A percentile compares a stretch with the other conserved stretches of the same genome.
Conservation (phyloP, 2,113 vertebrate species). For the Aspiorhynchus laticeps region DNA sequence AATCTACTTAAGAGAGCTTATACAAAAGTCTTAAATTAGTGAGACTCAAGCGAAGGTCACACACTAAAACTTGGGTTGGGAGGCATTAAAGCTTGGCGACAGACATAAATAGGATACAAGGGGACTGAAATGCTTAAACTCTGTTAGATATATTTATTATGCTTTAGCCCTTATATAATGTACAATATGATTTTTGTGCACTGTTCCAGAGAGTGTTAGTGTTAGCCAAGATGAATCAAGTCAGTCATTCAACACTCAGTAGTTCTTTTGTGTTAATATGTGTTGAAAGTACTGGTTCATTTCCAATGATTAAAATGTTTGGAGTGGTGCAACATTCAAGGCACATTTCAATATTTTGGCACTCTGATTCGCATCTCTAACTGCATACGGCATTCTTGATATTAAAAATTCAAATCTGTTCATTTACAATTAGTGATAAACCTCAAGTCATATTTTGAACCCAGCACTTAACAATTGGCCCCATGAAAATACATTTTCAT, state of each 20-base stretch:
- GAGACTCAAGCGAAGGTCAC: not conserved
- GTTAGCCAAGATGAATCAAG: not conserved
- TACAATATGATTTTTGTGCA: conserved; percentile 6
- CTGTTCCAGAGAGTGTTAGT: not conserved
- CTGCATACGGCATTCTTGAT: not conserved
- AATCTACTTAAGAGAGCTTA: not conserved
- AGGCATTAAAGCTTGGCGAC: not conserved
- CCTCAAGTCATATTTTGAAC: conserved; percentile 48
- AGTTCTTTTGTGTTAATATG: not conserved
- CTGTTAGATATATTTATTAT: conserved; percentile 30
- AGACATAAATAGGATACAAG: not conserved
- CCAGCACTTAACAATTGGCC: conserved; percentile 70
- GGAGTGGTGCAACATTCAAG: not conserved
- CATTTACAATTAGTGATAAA: not conserved
- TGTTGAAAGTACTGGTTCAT: not conserved
- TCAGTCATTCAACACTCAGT: not conserved
- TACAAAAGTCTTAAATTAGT: not conserved
- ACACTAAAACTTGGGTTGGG: not conserved
- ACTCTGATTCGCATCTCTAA: not conserved
- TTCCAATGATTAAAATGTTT: not conserved
- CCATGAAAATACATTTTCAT: conserved; percentile 59
- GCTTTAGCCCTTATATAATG: not conserved
- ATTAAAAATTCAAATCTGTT: conserved; percentile 5
- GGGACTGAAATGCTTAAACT: conserved; percentile 13
- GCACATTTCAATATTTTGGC: not conserved